A percentile compares a stretch with the other conserved stretches of the same genome.
phyloP scores from a whole-genome alignment of 2,888 invertebrate species.

The Lydus trimaculatus region DNA sequence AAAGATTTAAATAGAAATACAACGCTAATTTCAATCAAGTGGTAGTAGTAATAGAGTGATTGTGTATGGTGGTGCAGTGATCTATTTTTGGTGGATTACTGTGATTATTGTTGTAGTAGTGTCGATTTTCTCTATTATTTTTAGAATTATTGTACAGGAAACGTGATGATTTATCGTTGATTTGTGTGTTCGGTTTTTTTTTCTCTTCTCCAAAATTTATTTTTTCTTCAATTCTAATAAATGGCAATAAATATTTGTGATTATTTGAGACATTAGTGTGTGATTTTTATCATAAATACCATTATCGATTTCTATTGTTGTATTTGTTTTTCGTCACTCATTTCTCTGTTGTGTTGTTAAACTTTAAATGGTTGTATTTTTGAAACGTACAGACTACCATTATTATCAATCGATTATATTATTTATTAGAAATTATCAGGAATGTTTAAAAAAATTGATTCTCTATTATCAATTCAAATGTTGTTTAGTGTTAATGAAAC shows the following conservation, averaged over 20 bases:
- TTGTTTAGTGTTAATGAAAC: constrained; percentile 45
- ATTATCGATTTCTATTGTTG: not conserved
- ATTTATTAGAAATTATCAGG: constrained; percentile 36
- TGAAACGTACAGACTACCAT: constrained; percentile 7
- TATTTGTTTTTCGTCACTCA: not conserved
- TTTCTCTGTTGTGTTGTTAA: constrained; percentile 18
- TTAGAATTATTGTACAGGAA: not conserved
- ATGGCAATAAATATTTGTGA: constrained; percentile 13
- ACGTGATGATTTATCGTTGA: constrained; percentile 44
- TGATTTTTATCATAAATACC: not conserved
- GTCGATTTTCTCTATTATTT: no score
- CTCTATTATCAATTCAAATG: constrained; percentile 24
- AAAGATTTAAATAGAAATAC: no score
- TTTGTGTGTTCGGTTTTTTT: no score
- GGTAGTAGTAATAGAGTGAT: no score
- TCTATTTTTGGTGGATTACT: no score
- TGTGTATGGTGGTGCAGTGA: no score
- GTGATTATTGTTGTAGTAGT: no score
- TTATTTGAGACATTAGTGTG: not conserved
- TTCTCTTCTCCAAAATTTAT: no score
- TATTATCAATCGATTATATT: constrained; percentile 18
- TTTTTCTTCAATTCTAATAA: constrained; percentile 19
- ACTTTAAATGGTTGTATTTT: constrained; percentile 10
- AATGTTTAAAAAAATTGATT: constrained; percentile 45
- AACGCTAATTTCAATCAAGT: no score